Base-by-base conservation (phyloP, 2,888 invertebrate species). In the Chrysolina americana region DNA sequence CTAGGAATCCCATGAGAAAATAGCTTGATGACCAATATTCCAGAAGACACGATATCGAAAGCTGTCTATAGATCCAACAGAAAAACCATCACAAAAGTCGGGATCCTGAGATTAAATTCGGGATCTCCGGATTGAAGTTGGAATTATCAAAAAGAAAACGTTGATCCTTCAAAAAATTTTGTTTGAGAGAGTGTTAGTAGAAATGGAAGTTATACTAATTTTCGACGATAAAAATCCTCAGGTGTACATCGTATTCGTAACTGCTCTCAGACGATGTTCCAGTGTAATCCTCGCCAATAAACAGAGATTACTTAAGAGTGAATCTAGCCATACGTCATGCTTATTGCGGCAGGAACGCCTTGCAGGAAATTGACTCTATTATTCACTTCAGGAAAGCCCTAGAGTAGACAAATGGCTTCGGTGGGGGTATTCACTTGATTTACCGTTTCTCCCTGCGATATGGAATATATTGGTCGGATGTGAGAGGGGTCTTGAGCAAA, bases 331-430 rank as follows among this genome's bases (percentile, higher is more conserved):
- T 81, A 75, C 70, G 78, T 79, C 78, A 81, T 79, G 78, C 79
- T 80, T 80, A 81, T 79, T 78, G 78, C 81, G 79, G 76, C 73
- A 73, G 76, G 72, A 78, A 78, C 82, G 81, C 81, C 81, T 81
- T 81, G 79, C 81, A 78, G 82, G 83, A 83, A 83, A 84, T 83
- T 83, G 81, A 79, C 78, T 78, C 81, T 81, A 82, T 83, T 82
- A 83, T 82, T 83, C 81, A 81, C 80, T 76, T 75, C 73, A 68
- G 68, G 78, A 79, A 75, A 44, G 50, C 66, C 36, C 66, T 36
- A 17, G 75, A 75, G 73, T 70, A 79, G 81, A 82, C 82, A 83
- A 82, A 83, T 83, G 79, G 77, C 76, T 78, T 28, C 66, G 17
- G 50, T 11, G 36, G n/a, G 36, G 50, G 36, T 66, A 66, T 48